Conservation (phyloP, 2,797 vertebrate genomes). For the Peromyscus melanophrys region DNA sequence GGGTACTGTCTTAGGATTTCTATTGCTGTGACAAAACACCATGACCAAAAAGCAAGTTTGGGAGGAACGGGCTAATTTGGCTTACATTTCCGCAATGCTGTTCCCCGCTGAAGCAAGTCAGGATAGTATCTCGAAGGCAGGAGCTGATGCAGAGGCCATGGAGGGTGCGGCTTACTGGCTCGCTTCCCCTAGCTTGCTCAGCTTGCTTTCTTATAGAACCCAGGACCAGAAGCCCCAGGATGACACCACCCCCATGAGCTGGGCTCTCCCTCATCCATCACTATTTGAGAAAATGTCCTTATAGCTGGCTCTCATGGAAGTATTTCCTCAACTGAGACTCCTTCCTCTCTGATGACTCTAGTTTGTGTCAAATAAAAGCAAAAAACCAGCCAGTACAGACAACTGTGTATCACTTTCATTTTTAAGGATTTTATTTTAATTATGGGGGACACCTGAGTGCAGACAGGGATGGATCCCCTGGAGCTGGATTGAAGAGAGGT, state of each 20-base stretch:
- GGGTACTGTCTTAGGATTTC: background rate
- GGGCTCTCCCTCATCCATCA: background rate
- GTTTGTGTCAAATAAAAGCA: background rate
- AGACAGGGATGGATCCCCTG: background rate
- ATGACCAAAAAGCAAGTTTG: background rate
- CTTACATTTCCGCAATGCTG: background rate
- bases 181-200: background rate
- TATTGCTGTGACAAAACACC: background rate
- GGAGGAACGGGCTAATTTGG: background rate
- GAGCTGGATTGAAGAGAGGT: background rate
- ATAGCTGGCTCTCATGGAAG: background rate
- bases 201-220: background rate
- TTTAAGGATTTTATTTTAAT: background rate
- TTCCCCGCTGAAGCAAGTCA: background rate
- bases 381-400: background rate
- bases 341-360: background rate
- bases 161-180: background rate
- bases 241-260: background rate
- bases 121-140: background rate
- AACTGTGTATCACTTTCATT: slow-evolving; percentile 1
- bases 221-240: background rate
- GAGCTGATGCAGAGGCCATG: background rate
- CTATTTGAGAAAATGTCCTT: background rate
- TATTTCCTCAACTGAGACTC: background rate
- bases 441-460: background rate